Evolutionary conservation across 2,797 vertebrate genomes (phyloP), one percentile per base, ranked within the genome.

Genomic region (Eulemur albifrons): DNA sequence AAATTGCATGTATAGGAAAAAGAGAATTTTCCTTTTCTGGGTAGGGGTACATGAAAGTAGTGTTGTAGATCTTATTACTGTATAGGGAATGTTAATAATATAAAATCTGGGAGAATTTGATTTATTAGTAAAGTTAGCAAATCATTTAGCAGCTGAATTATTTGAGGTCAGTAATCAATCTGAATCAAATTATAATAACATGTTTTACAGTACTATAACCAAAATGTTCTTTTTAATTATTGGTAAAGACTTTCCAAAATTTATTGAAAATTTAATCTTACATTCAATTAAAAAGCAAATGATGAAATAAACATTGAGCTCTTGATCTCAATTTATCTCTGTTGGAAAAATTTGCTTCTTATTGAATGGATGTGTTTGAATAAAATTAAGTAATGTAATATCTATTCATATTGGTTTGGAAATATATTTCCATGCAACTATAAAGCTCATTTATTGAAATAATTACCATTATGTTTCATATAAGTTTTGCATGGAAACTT

Each of bases 341-440:
- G 1, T 76, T 81, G 43, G 30, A 65, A 95, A 92, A 77, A 30
- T 23, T 25, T 91, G 10, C 81, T 92, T n/a, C 21, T 82, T 89
- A 0, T 45, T n/a, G 3, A 93, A 84, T 92, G 5, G 57, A 82
- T 17, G 80, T 90, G 63, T 82, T 82, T 86, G 87, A 95, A 73
- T 69, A 76, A 40, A 95, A 79, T 93, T 83, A 95, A 94, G 90
- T 95, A 91, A 91, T 73, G 20, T 2, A 82, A n/a, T 76, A 3
- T 43, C 15, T 93, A 80, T 89, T 70, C 67, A 83, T 84, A 95
- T 50, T 54, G 75, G 59, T 87, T 92, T 75, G 4, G 25, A 9
- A 80, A 63, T 93, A n/a, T 90, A 13, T 77, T 97, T 63, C 52
- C n/a, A 81, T 84, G 40, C 4, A 93, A 38, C 14, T 32, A 4